Evolutionary conservation across 2,888 invertebrate genomes (phyloP).

Genomic region (Drosophila koepferae): DNA sequence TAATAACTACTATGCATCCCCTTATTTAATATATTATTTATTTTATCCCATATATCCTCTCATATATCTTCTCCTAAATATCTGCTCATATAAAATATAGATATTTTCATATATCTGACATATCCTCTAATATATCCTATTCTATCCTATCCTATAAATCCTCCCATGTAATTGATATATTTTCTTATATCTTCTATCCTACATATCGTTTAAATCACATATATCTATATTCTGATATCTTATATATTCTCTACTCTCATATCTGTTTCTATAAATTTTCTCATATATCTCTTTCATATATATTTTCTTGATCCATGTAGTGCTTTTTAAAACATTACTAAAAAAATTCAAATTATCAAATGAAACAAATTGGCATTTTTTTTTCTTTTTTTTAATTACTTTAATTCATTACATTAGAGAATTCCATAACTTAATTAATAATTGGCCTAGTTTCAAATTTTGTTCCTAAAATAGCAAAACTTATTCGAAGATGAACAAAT

Average conservation of each 20-base stretch:
- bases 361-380: constrained; percentile 2
- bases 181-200: not conserved
- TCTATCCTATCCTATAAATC: not conserved
- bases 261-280: no score
- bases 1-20: no score
- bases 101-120: not conserved
- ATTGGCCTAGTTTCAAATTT: constrained; percentile 6
- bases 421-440: not conserved
- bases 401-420: not conserved
- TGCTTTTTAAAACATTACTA: not conserved
- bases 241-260: no score
- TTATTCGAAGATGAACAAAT: not conserved
- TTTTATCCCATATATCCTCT: no score
- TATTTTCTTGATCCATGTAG: no score
- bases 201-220: not conserved
- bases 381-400: not conserved
- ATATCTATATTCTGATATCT: no score
- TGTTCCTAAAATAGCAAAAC: constrained; percentile 6
- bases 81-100: not conserved
- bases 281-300: no score
- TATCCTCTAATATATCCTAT: no score
- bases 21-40: no score
- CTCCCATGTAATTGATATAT: not conserved
- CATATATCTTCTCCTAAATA: not conserved
- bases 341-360: not conserved